phyloP scores from a whole-genome alignment of 2,888 invertebrate species.

The Volucella zonaria region DNA sequence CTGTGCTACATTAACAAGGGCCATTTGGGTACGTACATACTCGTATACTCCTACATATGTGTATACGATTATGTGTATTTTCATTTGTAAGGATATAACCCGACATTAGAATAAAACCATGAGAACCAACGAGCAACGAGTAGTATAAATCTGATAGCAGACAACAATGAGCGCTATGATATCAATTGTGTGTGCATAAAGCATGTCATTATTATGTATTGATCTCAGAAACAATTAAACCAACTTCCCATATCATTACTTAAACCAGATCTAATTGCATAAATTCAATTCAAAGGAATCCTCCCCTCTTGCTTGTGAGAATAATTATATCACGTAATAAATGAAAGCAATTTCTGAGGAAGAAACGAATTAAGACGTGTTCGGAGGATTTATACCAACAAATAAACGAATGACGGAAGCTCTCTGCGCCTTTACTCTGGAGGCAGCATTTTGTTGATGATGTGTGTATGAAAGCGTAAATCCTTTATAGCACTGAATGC shows the following conservation, averaged over 20 bases:
- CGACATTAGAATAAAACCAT: neutral
- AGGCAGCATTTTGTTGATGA: constrained; percentile 39
- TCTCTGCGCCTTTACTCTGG: neutral
- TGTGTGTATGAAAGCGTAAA: constrained; percentile 51
- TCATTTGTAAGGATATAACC: too few relatives aligned
- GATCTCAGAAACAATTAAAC: constrained; percentile 5
- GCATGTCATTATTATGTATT: constrained; percentile 1
- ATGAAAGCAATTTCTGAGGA: constrained; percentile 47
- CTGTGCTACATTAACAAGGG: too few relatives aligned
- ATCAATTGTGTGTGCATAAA: neutral
- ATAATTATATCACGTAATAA: constrained; percentile 57
- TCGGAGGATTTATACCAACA: constrained; percentile 18
- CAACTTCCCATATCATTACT: constrained; percentile 4
- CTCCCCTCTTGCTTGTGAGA: constrained; percentile 2
- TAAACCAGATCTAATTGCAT: constrained; percentile 19
- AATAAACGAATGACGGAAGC: constrained; percentile 6
- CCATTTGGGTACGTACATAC: too few relatives aligned
- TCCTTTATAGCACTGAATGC: constrained; percentile 56
- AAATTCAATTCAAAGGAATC: constrained; percentile 36
- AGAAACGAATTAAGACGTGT: constrained; percentile 50
- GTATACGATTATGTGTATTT: too few relatives aligned
- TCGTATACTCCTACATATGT: too few relatives aligned
- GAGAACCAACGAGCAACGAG: constrained; percentile 19
- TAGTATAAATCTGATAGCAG: too few relatives aligned
- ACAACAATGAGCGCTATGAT: too few relatives aligned